phyloP scores from a whole-genome alignment of 2,113 vertebrate genomes.

The Barnardius zonarius region DNA sequence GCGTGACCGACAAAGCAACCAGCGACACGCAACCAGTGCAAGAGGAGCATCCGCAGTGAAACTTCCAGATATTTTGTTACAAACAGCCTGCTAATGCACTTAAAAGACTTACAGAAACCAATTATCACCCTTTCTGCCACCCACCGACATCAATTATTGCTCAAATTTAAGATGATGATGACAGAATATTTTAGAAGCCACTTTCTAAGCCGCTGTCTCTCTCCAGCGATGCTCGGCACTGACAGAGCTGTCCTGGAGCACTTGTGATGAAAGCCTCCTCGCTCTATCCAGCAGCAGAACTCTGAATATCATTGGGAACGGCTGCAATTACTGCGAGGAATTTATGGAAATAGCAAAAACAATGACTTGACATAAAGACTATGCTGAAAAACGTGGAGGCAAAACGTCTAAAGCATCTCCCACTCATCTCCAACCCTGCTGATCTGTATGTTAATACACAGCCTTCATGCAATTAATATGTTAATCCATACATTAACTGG shows the following conservation, averaged over 20 bases:
- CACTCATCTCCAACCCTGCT: neutral
- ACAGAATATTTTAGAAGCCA: slow-evolving; percentile 49
- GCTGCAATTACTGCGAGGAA: neutral
- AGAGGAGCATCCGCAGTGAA: neutral
- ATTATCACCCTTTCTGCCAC: slow-evolving; percentile 62
- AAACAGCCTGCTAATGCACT: slow-evolving; percentile 40
- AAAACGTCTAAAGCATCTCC: neutral
- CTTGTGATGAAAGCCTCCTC: neutral
- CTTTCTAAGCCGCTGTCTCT: slow-evolving; percentile 2
- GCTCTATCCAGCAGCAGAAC: neutral
- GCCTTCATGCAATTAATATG: neutral
- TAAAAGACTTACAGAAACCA: slow-evolving; percentile 57
- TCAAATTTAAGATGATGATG: slow-evolving; percentile 56
- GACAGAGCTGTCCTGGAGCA: slow-evolving; percentile 9
- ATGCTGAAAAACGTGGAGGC: neutral
- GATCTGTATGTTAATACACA: neutral
- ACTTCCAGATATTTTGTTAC: neutral
- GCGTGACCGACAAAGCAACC: neutral
- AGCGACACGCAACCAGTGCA: neutral
- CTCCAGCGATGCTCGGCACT: neutral
- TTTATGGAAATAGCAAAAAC: neutral
- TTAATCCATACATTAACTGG: neutral
- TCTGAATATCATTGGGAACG: neutral
- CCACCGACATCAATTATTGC: slow-evolving; percentile 60
- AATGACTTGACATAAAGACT: neutral